These are phyloP conservation scores for Ganaspis brasiliensis DNA, from an alignment of 2,888 invertebrate genomes.

Conservation along the genomic window DNA sequence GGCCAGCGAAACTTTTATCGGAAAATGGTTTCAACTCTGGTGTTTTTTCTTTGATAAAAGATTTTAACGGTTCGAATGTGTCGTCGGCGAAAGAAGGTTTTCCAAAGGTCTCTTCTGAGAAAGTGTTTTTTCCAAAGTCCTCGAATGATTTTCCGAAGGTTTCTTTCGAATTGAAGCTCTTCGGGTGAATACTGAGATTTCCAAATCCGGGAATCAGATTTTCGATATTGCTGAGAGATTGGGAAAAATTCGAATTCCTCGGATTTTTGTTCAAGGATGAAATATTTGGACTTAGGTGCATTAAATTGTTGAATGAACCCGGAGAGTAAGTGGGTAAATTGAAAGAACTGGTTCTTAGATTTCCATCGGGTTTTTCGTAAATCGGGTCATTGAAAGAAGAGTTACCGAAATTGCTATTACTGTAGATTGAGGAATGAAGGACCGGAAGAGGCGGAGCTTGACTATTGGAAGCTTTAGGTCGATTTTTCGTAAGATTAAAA, in stretches of 20 bases:
- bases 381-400: conserved; percentile 67
- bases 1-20: not conserved
- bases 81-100: not conserved
- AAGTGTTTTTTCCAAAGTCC: not conserved
- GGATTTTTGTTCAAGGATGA: conserved; percentile 12
- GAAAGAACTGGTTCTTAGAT: conserved; percentile 69
- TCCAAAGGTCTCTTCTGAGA: not conserved
- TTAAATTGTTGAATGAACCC: conserved; percentile 47
- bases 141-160: not conserved
- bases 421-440: conserved; percentile 64
- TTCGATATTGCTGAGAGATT: conserved; percentile 52
- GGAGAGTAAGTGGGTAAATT: conserved; percentile 57
- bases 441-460: conserved; percentile 77
- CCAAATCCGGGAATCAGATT: conserved; percentile 52
- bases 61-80: not conserved
- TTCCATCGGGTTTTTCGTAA: conserved; percentile 61
- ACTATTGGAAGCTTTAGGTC: conserved; percentile 76
- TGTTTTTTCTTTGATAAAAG: not conserved
- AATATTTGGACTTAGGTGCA: not conserved
- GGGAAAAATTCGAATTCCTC: conserved; percentile 54
- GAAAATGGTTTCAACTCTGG: not conserved
- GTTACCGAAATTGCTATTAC: conserved; percentile 70
- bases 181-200: conserved; percentile 38
- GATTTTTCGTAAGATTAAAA: conserved; percentile 79
- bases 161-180: not conserved